These are phyloP conservation scores for Lota lota DNA, from an alignment of 2,113 vertebrate species.

Conservation along the genomic window DNA sequence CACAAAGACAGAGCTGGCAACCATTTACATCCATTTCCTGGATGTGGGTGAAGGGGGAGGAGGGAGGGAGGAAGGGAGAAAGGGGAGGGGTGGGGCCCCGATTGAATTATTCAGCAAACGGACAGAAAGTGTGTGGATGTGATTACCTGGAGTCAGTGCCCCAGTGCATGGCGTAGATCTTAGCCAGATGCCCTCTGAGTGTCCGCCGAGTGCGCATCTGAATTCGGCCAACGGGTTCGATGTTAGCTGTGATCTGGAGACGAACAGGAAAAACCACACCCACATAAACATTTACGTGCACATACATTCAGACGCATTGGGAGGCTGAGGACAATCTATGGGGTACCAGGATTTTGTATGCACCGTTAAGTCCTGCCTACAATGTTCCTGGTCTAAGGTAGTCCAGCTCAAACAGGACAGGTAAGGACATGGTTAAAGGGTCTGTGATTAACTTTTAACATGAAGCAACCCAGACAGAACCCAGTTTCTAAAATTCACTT, in stretches of 20 bases:
- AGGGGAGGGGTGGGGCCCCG: background rate
- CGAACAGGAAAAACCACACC: slow-evolving; percentile 1
- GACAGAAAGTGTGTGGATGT: slow-evolving; percentile 29
- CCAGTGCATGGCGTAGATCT: slow-evolving; percentile 99
- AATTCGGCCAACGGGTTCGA: slow-evolving; percentile 97
- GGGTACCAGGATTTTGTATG: too few relatives aligned
- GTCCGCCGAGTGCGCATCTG: slow-evolving; percentile 99
- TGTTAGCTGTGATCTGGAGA: slow-evolving; percentile 94
- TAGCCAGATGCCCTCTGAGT: slow-evolving; percentile 95
- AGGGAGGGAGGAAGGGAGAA: slow-evolving; percentile 1
- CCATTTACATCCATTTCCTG: slow-evolving; percentile 43
- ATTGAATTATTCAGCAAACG: slow-evolving; percentile 33
- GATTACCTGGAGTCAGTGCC: slow-evolving; percentile 95
- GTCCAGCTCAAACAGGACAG: too few relatives aligned
- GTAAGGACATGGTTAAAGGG: too few relatives aligned
- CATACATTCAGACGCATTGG: too few relatives aligned
- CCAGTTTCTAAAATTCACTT: too few relatives aligned
- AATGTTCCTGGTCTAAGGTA: too few relatives aligned
- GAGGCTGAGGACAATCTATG: too few relatives aligned
- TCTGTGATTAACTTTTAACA: too few relatives aligned
- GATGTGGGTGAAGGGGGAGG: slow-evolving; percentile 15
- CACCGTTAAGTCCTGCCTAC: too few relatives aligned
- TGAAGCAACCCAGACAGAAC: too few relatives aligned
- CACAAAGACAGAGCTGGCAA: slow-evolving; percentile 28
- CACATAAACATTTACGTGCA: background rate